A percentile compares a stretch with the other conserved stretches of the same genome.
phyloP scores from a whole-genome alignment of 2,113 vertebrate genomes.

The Erinaceus europaeus region DNA sequence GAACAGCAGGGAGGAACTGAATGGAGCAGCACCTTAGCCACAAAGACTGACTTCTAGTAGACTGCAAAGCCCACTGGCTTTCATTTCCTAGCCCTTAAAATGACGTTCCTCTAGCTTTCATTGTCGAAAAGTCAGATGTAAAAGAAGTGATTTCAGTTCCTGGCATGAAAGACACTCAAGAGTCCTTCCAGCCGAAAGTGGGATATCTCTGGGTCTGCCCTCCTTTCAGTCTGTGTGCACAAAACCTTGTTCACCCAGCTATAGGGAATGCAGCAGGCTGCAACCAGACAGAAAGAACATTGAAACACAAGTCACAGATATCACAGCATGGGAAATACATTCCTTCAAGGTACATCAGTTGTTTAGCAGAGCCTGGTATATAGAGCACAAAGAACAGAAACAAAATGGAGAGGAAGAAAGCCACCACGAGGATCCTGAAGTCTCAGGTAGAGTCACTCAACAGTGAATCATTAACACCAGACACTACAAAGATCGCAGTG shows the following conservation, averaged over 20 bases:
- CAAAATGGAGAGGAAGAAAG: not conserved
- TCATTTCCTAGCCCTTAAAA: not conserved
- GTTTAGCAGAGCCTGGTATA: not conserved
- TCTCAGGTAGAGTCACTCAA: not conserved
- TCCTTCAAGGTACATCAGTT: not conserved
- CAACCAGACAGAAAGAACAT: not conserved
- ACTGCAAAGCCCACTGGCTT: not conserved
- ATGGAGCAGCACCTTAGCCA: not conserved
- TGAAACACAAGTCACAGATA: not conserved
- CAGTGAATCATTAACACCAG: not conserved
- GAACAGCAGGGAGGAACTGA: not conserved
- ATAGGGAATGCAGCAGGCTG: not conserved
- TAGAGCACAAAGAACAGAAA: rapidly evolving
- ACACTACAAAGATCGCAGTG: not conserved
- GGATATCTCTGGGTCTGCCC: not conserved
- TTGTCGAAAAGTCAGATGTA: not conserved
- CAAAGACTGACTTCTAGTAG: not conserved
- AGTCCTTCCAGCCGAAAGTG: not conserved
- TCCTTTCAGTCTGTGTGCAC: not conserved
- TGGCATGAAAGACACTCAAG: not conserved
- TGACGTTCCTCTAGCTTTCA: not conserved
- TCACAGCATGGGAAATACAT: not conserved
- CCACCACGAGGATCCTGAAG: not conserved
- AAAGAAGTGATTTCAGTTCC: not conserved
- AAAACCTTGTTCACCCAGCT: not conserved